Percentiles rank a stretch among this genome's conserved stretches.
phyloP scores from a whole-genome alignment of 2,113 vertebrate species.

The Cacatua alba region DNA sequence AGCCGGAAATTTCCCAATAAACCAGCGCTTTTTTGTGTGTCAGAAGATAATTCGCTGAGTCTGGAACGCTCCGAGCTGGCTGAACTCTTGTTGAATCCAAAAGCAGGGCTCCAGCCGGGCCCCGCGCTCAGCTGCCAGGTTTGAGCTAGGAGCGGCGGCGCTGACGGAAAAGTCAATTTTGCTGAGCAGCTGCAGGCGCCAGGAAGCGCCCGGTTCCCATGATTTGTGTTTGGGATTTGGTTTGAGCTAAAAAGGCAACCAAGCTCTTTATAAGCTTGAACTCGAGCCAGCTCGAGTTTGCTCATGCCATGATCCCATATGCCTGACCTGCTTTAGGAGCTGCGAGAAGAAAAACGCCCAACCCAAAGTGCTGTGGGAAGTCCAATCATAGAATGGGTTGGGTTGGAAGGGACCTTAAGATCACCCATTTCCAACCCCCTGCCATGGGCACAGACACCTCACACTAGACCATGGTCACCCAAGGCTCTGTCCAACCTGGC shows the following conservation, averaged over 20 bases:
- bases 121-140: conserved; percentile 33
- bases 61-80: conserved; percentile 39
- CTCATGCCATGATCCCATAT: conserved; percentile 33
- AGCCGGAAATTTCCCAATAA: conserved; percentile 59
- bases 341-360: background rate
- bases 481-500: too few species aligned
- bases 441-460: background rate
- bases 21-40: background rate
- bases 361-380: background rate
- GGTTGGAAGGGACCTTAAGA: background rate
- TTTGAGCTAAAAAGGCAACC: background rate
- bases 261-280: background rate
- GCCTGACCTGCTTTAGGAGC: conserved; percentile 42
- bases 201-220: background rate
- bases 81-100: conserved; percentile 41
- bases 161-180: conserved; percentile 19
- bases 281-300: background rate
- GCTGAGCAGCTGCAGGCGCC: conserved; percentile 54
- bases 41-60: conserved; percentile 52
- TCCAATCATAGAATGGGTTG: background rate
- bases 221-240: conserved; percentile 7
- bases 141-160: background rate
- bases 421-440: background rate
- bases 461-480: too few species aligned
- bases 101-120: conserved; percentile 1